phyloP scores from a whole-genome alignment of 1,140 invertebrate genomes.

The Saccostrea glomerata region DNA sequence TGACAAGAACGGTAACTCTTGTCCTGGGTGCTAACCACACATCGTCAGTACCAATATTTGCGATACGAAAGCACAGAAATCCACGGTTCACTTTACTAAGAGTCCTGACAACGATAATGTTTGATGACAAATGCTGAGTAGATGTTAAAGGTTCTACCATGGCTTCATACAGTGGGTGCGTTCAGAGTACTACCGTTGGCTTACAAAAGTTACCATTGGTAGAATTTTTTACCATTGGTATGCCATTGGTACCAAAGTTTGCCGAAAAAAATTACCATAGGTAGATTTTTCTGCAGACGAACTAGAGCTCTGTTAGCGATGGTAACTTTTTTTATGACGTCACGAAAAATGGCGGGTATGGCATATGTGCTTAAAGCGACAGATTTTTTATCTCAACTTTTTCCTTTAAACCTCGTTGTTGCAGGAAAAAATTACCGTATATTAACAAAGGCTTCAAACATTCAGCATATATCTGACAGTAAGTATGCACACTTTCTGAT shows the following conservation, averaged over 20 bases:
- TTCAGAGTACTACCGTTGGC: slow-evolving; percentile 12
- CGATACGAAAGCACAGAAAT: no score
- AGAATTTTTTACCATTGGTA: slow-evolving; percentile 34
- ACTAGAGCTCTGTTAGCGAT: neutral
- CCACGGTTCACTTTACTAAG: no score
- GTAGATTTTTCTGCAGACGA: slow-evolving; percentile 15
- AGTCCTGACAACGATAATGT: no score
- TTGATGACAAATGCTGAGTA: no score
- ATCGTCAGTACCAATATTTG: no score
- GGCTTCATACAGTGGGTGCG: neutral
- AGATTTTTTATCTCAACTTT: neutral
- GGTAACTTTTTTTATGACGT: slow-evolving; percentile 15
- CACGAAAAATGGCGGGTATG: neutral
- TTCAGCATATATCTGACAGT: no score
- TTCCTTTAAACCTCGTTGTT: neutral
- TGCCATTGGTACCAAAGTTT: neutral
- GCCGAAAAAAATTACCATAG: slow-evolving; percentile 14
- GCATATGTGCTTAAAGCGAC: neutral
- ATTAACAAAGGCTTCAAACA: no score
- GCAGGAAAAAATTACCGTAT: no score
- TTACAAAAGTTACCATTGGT: neutral
- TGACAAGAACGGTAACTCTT: no score
- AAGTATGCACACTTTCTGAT: neutral
- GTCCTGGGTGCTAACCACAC: no score
- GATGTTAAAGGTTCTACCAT: no score